Evolutionary conservation across 2,113 vertebrate species (phyloP).

Genomic region (Protobothrops flavoviridis): DNA sequence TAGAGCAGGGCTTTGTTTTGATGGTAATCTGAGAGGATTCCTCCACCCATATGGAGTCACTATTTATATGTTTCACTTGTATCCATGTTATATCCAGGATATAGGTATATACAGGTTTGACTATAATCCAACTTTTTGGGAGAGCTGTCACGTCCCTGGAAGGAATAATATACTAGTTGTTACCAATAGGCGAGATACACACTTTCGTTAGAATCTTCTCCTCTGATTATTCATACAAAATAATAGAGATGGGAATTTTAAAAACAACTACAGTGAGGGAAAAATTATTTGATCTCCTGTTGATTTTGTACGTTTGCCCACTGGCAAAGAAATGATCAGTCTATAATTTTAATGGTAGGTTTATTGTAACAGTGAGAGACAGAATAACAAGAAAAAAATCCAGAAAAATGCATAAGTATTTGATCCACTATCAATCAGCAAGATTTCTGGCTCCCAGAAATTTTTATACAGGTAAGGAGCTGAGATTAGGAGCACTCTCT

Average conservation of each 20-base stretch:
- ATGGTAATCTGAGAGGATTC: background rate
- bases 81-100: background rate
- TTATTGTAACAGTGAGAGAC: too few relatives aligned
- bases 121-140: background rate
- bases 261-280: too few relatives aligned
- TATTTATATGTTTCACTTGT: background rate
- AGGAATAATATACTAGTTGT: background rate
- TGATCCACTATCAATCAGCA: too few relatives aligned
- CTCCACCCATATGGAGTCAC: background rate
- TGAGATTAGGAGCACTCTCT: too few relatives aligned
- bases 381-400: too few relatives aligned
- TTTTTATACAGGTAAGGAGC: too few relatives aligned
- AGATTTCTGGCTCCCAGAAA: too few relatives aligned
- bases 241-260: background rate
- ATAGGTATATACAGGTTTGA: background rate
- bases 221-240: background rate
- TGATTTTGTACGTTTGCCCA: too few relatives aligned
- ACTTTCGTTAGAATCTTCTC: background rate
- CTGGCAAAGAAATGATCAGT: too few relatives aligned
- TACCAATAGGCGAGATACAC: background rate
- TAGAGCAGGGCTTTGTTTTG: background rate
- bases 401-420: too few relatives aligned
- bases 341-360: too few relatives aligned
- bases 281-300: too few relatives aligned
- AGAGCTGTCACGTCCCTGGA: background rate